Conservation (phyloP, 2,113 vertebrate genomes). For the Podocnemis expansa region DNA sequence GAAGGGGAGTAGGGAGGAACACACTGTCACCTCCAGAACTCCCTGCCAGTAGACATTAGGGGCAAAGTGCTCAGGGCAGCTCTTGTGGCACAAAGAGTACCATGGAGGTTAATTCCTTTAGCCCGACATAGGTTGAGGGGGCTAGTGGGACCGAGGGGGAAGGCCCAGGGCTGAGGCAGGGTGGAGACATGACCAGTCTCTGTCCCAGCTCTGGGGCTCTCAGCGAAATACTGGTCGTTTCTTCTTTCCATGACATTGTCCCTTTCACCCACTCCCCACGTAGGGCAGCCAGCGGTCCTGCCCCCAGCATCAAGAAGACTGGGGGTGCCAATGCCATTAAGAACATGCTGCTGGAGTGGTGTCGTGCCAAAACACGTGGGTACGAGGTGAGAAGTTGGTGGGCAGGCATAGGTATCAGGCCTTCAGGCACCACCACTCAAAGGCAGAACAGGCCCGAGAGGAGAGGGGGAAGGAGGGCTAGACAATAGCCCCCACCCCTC, state of each 20-base stretch:
- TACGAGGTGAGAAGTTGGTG: conserved; percentile 61
- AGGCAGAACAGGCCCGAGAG: not conserved
- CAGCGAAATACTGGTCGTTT: no score
- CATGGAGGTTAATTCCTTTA: not conserved
- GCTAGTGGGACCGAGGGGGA: not conserved
- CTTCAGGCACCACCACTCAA: not conserved
- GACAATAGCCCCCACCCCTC: accelerated
- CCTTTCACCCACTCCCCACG: not conserved
- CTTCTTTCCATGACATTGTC: not conserved
- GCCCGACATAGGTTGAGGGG: not conserved
- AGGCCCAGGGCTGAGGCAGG: not conserved
- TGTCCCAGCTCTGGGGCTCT: not conserved
- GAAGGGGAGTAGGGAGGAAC: not conserved
- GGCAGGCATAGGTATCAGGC: not conserved
- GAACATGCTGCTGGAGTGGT: conserved; percentile 81
- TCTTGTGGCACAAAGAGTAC: not conserved
- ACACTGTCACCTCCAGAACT: not conserved
- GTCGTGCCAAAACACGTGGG: conserved; percentile 73
- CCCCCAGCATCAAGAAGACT: conserved; percentile 63
- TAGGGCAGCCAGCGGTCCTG: conserved; percentile 73
- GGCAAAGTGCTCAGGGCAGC: not conserved
- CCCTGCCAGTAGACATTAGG: not conserved
- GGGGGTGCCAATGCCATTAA: conserved; percentile 59
- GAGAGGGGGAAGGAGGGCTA: not conserved
- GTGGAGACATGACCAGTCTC: no score